Conservation (phyloP, 2,888 invertebrate genomes). For the Formica aserva region DNA sequence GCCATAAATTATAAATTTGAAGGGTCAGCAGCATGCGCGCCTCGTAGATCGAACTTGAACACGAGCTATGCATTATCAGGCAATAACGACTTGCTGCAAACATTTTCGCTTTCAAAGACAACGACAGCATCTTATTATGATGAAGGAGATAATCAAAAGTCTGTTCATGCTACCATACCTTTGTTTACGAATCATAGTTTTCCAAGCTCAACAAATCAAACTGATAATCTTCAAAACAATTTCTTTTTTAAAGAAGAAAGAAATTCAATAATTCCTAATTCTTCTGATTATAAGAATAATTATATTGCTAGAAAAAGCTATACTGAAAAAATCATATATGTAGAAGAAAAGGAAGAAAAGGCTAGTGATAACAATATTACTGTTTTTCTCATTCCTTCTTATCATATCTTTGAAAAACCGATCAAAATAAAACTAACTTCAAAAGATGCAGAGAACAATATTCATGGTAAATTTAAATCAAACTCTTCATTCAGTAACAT, state of each 20-base stretch:
- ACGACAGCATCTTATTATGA: not conserved
- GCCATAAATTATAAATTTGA: not conserved
- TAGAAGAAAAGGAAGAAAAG: not conserved
- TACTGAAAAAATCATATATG: not conserved
- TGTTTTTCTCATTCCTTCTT: too few species aligned
- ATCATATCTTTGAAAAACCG: too few species aligned
- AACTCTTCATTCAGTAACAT: not conserved
- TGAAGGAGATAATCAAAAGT: not conserved
- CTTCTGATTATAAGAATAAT: not conserved
- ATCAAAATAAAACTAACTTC: too few species aligned
- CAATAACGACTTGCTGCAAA: not conserved
- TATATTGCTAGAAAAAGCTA: not conserved
- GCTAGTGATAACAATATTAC: too few species aligned
- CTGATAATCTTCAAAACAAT: not conserved
- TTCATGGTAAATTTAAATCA: not conserved
- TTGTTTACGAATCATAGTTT: not conserved
- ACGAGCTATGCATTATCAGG: not conserved
- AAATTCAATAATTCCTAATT: not conserved
- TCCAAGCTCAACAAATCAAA: not conserved
- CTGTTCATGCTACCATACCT: not conserved
- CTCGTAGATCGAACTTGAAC: not conserved
- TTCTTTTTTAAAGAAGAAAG: not conserved
- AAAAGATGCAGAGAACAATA: too few species aligned
- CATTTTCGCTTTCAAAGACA: not conserved
- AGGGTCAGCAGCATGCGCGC: not conserved